These are phyloP conservation scores for Harmothoe impar DNA, from an alignment of 2,888 invertebrate genomes.

Conservation along the genomic window DNA sequence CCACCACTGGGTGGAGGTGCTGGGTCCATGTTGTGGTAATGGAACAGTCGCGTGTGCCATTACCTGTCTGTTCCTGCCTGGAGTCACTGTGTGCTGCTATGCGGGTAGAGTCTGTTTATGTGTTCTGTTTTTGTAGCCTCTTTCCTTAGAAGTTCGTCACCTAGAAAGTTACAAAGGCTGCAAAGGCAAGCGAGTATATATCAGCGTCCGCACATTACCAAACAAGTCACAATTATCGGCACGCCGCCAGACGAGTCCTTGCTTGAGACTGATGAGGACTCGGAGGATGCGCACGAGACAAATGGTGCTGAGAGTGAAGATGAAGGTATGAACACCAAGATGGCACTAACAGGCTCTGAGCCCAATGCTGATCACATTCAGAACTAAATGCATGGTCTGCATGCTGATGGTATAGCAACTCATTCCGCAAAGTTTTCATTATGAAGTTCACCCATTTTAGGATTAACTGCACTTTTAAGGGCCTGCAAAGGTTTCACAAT, in stretches of 20 bases:
- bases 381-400: neutral
- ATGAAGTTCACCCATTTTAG: no score
- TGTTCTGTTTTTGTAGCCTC: slow-evolving; percentile 63
- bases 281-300: slow-evolving; percentile 14
- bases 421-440: no score
- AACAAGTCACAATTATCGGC: slow-evolving; percentile 76
- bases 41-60: no score
- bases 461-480: no score
- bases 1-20: no score
- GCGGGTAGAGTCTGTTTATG: slow-evolving; percentile 39
- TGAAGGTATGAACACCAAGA: slow-evolving; percentile 9
- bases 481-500: no score
- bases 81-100: neutral
- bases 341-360: neutral
- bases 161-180: slow-evolving; percentile 76
- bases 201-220: slow-evolving; percentile 74
- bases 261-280: slow-evolving; percentile 73
- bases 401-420: neutral
- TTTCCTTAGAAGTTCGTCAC: slow-evolving; percentile 63
- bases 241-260: slow-evolving; percentile 73
- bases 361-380: neutral
- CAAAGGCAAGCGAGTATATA: slow-evolving; percentile 78
- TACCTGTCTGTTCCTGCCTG: no score
- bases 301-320: slow-evolving; percentile 46
- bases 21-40: no score